Conservation (phyloP, 1,140 invertebrate genomes). For the Lordiphosa clarofinis region DNA sequence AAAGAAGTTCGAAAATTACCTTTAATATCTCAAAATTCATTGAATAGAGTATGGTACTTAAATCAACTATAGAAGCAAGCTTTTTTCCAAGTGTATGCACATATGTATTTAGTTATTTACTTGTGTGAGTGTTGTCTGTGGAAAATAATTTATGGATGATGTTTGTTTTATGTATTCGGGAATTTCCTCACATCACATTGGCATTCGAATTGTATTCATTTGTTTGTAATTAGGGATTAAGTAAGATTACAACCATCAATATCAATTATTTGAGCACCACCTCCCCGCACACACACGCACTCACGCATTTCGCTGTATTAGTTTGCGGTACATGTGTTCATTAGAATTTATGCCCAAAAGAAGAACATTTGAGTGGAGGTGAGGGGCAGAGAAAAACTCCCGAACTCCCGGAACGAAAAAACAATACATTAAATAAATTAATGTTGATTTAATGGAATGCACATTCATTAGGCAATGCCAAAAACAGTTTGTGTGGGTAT, state of each 20-base stretch:
- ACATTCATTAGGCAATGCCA: slow-evolving; percentile 59
- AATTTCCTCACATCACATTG: slow-evolving; percentile 3
- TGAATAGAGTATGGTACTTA: too few relatives aligned
- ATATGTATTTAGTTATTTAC: slow-evolving; percentile 17
- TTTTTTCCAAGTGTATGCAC: slow-evolving; percentile 19
- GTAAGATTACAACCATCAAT: slow-evolving; percentile 76
- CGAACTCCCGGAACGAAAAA: slow-evolving; percentile 10
- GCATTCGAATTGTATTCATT: slow-evolving; percentile 50
- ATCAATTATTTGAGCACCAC: slow-evolving; percentile 62
- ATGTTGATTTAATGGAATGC: slow-evolving; percentile 73
- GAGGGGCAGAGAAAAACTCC: not conserved
- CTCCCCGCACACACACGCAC: not conserved
- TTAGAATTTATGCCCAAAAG: slow-evolving; percentile 65
- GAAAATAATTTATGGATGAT: slow-evolving; percentile 55
- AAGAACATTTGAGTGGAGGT: slow-evolving; percentile 11
- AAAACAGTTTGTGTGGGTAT: slow-evolving; percentile 47
- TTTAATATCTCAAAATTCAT: too few relatives aligned
- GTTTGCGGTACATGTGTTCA: slow-evolving; percentile 58
- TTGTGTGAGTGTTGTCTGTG: slow-evolving; percentile 20
- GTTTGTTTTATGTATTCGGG: slow-evolving; percentile 34
- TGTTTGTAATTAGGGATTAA: slow-evolving; percentile 76
- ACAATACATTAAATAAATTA: slow-evolving; percentile 77
- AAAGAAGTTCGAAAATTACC: too few relatives aligned
- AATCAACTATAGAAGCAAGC: too few relatives aligned
- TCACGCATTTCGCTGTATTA: slow-evolving; percentile 48